Percentiles rank a stretch among this genome's conserved stretches.
Conservation (phyloP, 53 echinoderm and acorn worm species). For the Pentamera pediparva region DNA sequence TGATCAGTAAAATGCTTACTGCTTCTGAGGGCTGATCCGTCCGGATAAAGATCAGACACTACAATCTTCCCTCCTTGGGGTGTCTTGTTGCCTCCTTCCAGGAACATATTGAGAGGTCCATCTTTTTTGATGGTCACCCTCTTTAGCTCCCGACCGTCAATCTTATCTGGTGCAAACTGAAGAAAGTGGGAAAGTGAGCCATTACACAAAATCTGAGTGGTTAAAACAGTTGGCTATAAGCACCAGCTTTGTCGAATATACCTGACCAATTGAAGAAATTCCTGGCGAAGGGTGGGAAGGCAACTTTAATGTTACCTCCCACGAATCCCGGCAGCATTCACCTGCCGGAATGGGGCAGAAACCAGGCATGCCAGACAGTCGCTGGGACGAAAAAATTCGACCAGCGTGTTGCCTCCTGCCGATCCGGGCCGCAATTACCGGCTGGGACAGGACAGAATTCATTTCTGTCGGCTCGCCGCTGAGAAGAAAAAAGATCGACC, state of each 20-base stretch:
- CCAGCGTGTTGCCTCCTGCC: too few species aligned
- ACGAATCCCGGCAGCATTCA: too few species aligned
- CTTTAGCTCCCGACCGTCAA: slow-evolving; percentile 60
- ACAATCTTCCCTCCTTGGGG: slow-evolving; percentile 69
- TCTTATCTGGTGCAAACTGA: slow-evolving; percentile 69
- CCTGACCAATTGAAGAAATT: not conserved
- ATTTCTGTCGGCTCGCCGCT: too few species aligned
- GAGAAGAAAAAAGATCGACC: too few species aligned
- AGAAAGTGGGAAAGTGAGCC: not conserved
- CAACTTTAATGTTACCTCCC: too few species aligned
- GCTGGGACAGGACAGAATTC: too few species aligned
- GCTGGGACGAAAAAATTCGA: too few species aligned
- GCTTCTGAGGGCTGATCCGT: slow-evolving; percentile 55
- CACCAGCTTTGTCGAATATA: not conserved
- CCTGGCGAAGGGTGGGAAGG: too few species aligned
- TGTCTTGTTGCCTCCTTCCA: slow-evolving; percentile 74
- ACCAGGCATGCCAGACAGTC: too few species aligned
- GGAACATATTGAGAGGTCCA: slow-evolving; percentile 59
- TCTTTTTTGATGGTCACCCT: slow-evolving; percentile 67
- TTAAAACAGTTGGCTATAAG: too few species aligned
- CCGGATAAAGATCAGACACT: slow-evolving; percentile 67
- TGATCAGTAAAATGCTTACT: slow-evolving; percentile 45
- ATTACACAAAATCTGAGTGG: not conserved
- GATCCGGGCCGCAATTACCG: too few species aligned
- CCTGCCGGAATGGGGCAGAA: too few species aligned